Base-by-base conservation (phyloP, 53 echinoderm and acorn worm genomes). In the Patiria pectinifera region DNA sequence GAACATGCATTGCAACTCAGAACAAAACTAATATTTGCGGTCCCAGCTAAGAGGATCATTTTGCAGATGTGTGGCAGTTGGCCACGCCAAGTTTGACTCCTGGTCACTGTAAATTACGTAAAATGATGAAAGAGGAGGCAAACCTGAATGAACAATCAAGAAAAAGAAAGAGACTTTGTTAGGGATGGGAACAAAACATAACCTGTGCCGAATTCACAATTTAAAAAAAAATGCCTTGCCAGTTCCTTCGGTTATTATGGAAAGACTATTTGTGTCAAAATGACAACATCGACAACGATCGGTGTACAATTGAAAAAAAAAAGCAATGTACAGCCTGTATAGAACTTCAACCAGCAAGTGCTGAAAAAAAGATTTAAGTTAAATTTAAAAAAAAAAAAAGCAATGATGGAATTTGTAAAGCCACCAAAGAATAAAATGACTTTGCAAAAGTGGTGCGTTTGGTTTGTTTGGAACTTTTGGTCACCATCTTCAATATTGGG, bases 321-420 rank as follows among this genome's bases (percentile, higher is more conserved):
- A 53, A 53, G 49, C 48, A 6, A 44, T 86, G 86, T 86, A 86
- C 86, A 75, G 53, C 7, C 45, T 86, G 53, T 58, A 72, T 48
- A 86, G 75, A 72, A 66, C 19, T 86, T 86, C 71, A 49, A 49
- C 86, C 16, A 72, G 21, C 58, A 23, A 49, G 19, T 70, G 69
- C 35, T 0, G 6, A 45, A 23, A 11, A 47, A 24, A 14, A 44
- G 2, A 12, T 3, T 3, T 4, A 9, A 18, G 14, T 66, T 66
- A 16, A 35, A 16, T 66, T 66, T 4, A 66, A 66, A 53, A 5
- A 5, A 53, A 49, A 5, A 53, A 53, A 53, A 66, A 66, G 66
- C 19, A 66, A 23, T 74, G 19, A 2, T 23, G 74, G 22, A 74
- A 74, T 74, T 21, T 70, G 4, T 4, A 70, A n/a, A 22, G 74